phyloP scores from a whole-genome alignment of 2,888 invertebrate genomes.

The Drosophila borborema region DNA sequence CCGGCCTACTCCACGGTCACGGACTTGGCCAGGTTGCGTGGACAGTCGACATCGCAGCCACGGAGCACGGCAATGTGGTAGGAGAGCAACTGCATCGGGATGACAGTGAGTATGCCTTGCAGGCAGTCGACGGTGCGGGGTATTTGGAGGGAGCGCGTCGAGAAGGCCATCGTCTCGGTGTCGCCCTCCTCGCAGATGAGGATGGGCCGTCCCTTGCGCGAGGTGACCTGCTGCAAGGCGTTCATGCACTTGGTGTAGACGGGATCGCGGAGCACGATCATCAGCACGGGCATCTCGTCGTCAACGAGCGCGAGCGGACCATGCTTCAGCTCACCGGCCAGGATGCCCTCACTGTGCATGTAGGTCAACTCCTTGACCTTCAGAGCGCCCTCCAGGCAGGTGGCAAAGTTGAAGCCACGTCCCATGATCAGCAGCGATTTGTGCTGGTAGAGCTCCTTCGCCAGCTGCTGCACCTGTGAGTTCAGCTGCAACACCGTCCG shows the following conservation, averaged over 20 bases:
- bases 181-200: slow-evolving; percentile 97
- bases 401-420: slow-evolving; percentile 98
- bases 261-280: slow-evolving; percentile 98
- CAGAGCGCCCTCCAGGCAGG: slow-evolving; percentile 97
- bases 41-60: slow-evolving; percentile 98
- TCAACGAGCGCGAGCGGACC: slow-evolving; percentile 99
- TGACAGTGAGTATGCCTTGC: slow-evolving; percentile 96
- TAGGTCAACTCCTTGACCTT: slow-evolving; percentile 99
- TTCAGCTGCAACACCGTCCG: slow-evolving; percentile 95
- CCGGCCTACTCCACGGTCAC: slow-evolving; percentile 94
- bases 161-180: slow-evolving; percentile 91
- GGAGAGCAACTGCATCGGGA: slow-evolving; percentile 98
- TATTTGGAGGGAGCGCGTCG: slow-evolving; percentile 92
- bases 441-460: slow-evolving; percentile 96
- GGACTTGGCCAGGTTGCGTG: slow-evolving; percentile 98
- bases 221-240: slow-evolving; percentile 97
- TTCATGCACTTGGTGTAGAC: slow-evolving; percentile 99
- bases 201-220: slow-evolving; percentile 96
- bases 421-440: slow-evolving; percentile 99
- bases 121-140: slow-evolving; percentile 98
- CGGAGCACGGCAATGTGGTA: slow-evolving; percentile 98
- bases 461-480: slow-evolving; percentile 92
- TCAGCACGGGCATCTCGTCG: slow-evolving; percentile 98
- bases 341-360: slow-evolving; percentile 99
- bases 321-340: slow-evolving; percentile 99